Conservation (phyloP, 2,888 invertebrate species). For the Celastrina argiolus region DNA sequence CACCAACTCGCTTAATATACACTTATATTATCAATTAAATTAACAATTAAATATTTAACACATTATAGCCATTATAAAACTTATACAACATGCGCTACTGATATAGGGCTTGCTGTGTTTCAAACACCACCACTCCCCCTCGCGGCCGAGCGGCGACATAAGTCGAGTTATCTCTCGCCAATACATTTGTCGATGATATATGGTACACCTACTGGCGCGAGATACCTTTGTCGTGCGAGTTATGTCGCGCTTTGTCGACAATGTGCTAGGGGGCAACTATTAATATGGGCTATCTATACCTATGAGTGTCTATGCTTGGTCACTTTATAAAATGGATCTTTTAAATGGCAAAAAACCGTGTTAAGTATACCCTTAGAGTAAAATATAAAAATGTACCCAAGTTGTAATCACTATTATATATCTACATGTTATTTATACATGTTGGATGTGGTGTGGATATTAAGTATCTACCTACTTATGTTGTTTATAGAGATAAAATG, state of each 20-base stretch:
- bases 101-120: constrained; percentile 19
- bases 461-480: not conserved
- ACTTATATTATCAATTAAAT: constrained; percentile 68
- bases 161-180: not conserved
- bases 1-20: constrained; percentile 57
- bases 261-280: not conserved
- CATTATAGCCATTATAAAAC: constrained; percentile 67
- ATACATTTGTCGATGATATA: not conserved
- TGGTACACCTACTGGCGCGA: not conserved
- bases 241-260: not conserved
- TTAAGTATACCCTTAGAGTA: too few species aligned
- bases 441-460: not conserved
- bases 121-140: not conserved
- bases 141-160: not conserved
- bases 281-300: not conserved
- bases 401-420: not conserved
- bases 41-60: constrained; percentile 65
- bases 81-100: constrained; percentile 38
- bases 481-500: not conserved
- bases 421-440: not conserved
- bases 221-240: not conserved
- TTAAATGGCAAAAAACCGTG: too few species aligned
- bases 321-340: not conserved
- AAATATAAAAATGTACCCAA: not conserved
- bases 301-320: not conserved